Evolutionary conservation across 2,113 vertebrate species (phyloP).

Genomic region (Regulus satrapa): DNA sequence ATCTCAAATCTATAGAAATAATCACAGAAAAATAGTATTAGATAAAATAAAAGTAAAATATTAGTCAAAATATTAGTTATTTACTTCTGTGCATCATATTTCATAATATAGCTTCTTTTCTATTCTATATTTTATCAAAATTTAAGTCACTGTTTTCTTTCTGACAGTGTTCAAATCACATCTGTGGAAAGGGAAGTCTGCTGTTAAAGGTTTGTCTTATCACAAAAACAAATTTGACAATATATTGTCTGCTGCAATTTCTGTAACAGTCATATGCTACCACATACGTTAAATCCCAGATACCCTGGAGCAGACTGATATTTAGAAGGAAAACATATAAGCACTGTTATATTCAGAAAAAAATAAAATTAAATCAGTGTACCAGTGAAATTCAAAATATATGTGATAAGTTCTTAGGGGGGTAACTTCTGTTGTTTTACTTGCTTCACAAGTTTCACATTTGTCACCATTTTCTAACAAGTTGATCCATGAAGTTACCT

Average conservation of each 20-base stretch:
- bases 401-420: rapidly evolving
- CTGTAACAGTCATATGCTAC: not conserved
- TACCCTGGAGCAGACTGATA: not conserved
- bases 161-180: not conserved
- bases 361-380: not conserved
- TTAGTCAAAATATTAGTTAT: not conserved
- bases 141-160: not conserved
- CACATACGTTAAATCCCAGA: not conserved
- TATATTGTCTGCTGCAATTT: not conserved
- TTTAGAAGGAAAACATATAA: not conserved
- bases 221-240: not conserved
- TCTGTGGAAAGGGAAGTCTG: not conserved
- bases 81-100: not conserved
- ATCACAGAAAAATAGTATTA: not conserved
- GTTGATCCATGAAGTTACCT: not conserved
- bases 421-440: not conserved
- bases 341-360: not conserved
- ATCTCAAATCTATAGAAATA: not conserved
- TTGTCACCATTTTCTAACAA: not conserved
- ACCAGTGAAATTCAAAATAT: not conserved
- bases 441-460: not conserved
- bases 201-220: not conserved
- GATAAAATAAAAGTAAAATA: not conserved
- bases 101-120: not conserved
- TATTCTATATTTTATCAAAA: not conserved